A percentile compares a stretch with the other conserved stretches of the same genome.
These are phyloP conservation scores for Zophobas morio DNA, from an alignment of 1,140 invertebrate species.

Conservation along the genomic window DNA sequence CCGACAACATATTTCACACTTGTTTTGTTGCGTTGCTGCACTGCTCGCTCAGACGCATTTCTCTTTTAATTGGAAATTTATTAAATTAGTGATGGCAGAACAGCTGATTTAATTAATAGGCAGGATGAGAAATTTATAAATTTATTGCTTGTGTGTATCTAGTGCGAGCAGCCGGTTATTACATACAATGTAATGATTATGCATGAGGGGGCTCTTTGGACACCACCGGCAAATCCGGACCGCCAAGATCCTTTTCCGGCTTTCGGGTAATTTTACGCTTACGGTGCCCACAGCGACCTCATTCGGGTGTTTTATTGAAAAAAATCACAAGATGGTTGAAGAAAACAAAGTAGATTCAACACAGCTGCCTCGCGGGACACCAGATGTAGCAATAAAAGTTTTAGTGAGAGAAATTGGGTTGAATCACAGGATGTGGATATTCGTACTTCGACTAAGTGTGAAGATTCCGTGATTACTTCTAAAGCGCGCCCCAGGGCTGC, in stretches of 20 bases:
- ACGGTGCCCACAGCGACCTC: too few species aligned
- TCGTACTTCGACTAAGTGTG: too few species aligned
- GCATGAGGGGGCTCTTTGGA: not conserved
- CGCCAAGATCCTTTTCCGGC: not conserved
- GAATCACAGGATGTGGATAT: too few species aligned
- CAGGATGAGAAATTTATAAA: slow-evolving; percentile 4
- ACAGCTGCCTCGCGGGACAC: too few species aligned
- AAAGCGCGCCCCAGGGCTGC: too few species aligned
- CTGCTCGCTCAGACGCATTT: not conserved
- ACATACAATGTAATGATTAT: slow-evolving; percentile 1
- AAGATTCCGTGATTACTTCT: too few species aligned
- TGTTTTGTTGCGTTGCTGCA: not conserved
- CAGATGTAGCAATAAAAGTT: too few species aligned
- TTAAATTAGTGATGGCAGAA: not conserved
- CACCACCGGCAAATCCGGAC: not conserved
- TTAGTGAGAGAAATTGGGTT: too few species aligned
- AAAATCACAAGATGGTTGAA: too few species aligned
- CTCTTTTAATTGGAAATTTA: slow-evolving; percentile 27
- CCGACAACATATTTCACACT: slow-evolving; percentile 7
- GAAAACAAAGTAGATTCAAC: too few species aligned
- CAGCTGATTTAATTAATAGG: slow-evolving; percentile 11
- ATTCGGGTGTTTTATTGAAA: too few species aligned
- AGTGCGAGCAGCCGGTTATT: slow-evolving; percentile 1
- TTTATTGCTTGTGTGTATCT: slow-evolving; percentile 5
- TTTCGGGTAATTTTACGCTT: too few species aligned